These are phyloP conservation scores for Troglohyphantes excavatus DNA, from an alignment of 2,888 invertebrate species.

Conservation along the genomic window DNA sequence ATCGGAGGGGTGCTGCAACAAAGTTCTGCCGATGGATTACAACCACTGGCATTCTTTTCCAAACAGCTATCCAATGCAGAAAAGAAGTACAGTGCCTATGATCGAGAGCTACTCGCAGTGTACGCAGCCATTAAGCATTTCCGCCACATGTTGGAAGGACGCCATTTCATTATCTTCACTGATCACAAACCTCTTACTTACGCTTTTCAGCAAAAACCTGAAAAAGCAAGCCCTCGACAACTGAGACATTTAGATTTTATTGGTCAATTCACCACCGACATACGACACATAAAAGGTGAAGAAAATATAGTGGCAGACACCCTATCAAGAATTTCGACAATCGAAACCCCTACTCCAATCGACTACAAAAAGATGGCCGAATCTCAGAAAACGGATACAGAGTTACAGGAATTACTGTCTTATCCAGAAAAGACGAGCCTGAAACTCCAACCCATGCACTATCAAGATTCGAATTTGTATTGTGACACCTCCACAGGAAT, in stretches of 20 bases:
- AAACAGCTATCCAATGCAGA: slow-evolving; percentile 33
- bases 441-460: background rate
- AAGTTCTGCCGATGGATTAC: slow-evolving; percentile 75
- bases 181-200: slow-evolving; percentile 79
- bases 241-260: slow-evolving; percentile 81
- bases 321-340: slow-evolving; percentile 31
- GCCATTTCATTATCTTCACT: slow-evolving; percentile 37
- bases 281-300: slow-evolving; percentile 80
- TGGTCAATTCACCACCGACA: slow-evolving; percentile 82
- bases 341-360: background rate
- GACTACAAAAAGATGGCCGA: slow-evolving; percentile 7
- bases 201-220: slow-evolving; percentile 38
- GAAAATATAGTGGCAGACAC: slow-evolving; percentile 63
- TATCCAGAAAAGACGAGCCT: background rate
- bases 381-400: background rate
- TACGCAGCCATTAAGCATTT: slow-evolving; percentile 80
- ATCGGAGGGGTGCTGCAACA: slow-evolving; percentile 18
- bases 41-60: slow-evolving; percentile 61
- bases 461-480: background rate
- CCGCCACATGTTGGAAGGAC: slow-evolving; percentile 78
- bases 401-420: background rate
- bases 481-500: slow-evolving; percentile 38
- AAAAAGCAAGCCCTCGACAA: slow-evolving; percentile 81
- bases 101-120: slow-evolving; percentile 80
- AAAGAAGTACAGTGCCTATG: slow-evolving; percentile 61